Evolutionary conservation across 2,888 invertebrate genomes (phyloP).

Genomic region (Caenorhabditis uteleia): DNA sequence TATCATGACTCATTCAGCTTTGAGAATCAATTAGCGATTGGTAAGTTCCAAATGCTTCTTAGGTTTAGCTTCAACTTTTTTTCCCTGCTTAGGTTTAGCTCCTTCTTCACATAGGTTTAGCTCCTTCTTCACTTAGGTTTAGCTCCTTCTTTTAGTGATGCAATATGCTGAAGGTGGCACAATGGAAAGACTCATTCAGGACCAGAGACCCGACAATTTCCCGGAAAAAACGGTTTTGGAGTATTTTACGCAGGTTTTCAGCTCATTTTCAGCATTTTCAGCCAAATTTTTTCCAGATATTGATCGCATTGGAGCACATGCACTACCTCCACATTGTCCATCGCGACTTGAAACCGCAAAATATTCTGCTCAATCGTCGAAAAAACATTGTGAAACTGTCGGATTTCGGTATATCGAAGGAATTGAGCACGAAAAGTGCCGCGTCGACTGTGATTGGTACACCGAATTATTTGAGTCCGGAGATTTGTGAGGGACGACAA

Average conservation of each 20-base stretch:
- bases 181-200: constrained; percentile 69
- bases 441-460: constrained; percentile 78
- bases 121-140: too few relatives aligned
- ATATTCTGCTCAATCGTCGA: constrained; percentile 80
- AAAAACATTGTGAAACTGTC: constrained; percentile 70
- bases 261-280: constrained; percentile 5
- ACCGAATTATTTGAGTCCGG: constrained; percentile 84
- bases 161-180: constrained; percentile 79
- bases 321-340: constrained; percentile 82
- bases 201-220: constrained; percentile 74
- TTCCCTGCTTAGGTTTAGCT: too few relatives aligned
- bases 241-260: constrained; percentile 67
- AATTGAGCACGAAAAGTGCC: constrained; percentile 72
- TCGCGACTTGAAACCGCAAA: constrained; percentile 84
- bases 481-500: constrained; percentile 77
- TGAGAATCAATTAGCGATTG: constrained; percentile 51
- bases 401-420: constrained; percentile 57
- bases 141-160: constrained; percentile 79
- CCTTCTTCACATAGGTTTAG: too few relatives aligned
- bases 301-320: constrained; percentile 82
- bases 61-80: too few relatives aligned
- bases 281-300: too few relatives aligned
- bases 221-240: constrained; percentile 74
- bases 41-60: too few relatives aligned
- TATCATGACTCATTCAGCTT: constrained; percentile 77